Percentiles rank a stretch among this genome's conserved stretches.
These are phyloP conservation scores for Lypha dubia DNA, from an alignment of 2,888 invertebrate species.

Conservation along the genomic window DNA sequence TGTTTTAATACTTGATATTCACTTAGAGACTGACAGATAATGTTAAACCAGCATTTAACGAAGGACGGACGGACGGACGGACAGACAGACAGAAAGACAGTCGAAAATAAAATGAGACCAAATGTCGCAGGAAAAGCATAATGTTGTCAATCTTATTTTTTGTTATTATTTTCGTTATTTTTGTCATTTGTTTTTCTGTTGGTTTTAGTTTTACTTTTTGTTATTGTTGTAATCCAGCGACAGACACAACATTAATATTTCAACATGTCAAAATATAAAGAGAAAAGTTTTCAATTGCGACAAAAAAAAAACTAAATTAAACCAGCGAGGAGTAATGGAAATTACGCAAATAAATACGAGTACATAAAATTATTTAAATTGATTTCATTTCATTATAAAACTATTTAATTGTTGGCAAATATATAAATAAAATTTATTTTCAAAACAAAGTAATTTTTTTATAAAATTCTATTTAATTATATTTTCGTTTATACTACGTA, in stretches of 20 bases:
- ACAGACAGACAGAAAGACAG: slow-evolving; percentile 2
- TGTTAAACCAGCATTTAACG: background rate
- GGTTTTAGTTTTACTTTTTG: background rate
- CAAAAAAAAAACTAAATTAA: background rate
- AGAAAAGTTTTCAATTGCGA: slow-evolving; percentile 12
- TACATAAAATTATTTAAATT: too few species aligned
- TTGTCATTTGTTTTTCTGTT: slow-evolving; percentile 41
- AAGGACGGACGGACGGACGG: background rate
- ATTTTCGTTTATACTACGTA: too few species aligned
- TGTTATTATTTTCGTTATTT: slow-evolving; percentile 36
- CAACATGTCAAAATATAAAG: slow-evolving; percentile 42
- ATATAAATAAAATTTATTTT: too few species aligned
- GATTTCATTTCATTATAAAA: background rate
- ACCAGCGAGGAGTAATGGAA: background rate
- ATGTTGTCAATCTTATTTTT: slow-evolving; percentile 66
- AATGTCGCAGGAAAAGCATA: slow-evolving; percentile 64
- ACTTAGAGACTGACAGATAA: background rate
- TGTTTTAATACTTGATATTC: slow-evolving; percentile 41
- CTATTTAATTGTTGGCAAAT: background rate
- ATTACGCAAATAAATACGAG: slow-evolving; percentile 2
- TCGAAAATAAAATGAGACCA: slow-evolving; percentile 48
- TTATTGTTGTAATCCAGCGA: background rate
- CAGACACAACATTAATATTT: slow-evolving; percentile 52
- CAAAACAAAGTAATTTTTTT: too few species aligned
- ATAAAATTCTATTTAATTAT: too few species aligned